Evolutionary conservation across 2,113 vertebrate genomes (phyloP).

Genomic region (Pangasianodon gigas): DNA sequence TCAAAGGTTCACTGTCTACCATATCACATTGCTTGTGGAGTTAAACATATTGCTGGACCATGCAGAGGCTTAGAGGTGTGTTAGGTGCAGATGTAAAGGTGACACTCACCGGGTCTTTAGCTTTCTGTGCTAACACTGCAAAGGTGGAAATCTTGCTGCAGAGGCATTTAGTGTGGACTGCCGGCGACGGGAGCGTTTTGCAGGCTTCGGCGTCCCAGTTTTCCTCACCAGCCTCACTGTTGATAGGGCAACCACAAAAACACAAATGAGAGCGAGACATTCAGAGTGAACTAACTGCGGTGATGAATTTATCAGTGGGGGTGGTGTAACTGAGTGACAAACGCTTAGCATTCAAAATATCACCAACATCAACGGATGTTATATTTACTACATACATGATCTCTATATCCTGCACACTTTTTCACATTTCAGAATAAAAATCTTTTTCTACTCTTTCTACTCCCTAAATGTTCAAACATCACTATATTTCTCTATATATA

Average conservation of each 20-base stretch:
- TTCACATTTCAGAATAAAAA: background rate
- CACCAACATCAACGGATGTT: background rate
- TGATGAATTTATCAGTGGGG: background rate
- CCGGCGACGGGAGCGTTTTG: constrained; percentile 89
- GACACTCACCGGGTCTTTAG: constrained; percentile 90
- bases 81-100: constrained; percentile 8
- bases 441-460: too few relatives aligned
- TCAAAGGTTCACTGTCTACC: background rate
- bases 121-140: constrained; percentile 90
- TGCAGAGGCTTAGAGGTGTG: background rate
- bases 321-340: background rate
- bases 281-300: constrained; percentile 32
- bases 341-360: background rate
- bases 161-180: constrained; percentile 94
- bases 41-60: background rate
- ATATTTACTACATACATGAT: background rate
- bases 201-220: constrained; percentile 96
- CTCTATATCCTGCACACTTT: background rate
- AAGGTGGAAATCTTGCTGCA: constrained; percentile 95
- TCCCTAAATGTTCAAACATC: background rate
- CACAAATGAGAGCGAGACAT: constrained; percentile 50
- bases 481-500: background rate
- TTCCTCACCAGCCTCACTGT: constrained; percentile 89
- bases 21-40: background rate
- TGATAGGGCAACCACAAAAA: constrained; percentile 62